Conservation (phyloP, 1,140 invertebrate species). For the Hypothenemus hampei region DNA sequence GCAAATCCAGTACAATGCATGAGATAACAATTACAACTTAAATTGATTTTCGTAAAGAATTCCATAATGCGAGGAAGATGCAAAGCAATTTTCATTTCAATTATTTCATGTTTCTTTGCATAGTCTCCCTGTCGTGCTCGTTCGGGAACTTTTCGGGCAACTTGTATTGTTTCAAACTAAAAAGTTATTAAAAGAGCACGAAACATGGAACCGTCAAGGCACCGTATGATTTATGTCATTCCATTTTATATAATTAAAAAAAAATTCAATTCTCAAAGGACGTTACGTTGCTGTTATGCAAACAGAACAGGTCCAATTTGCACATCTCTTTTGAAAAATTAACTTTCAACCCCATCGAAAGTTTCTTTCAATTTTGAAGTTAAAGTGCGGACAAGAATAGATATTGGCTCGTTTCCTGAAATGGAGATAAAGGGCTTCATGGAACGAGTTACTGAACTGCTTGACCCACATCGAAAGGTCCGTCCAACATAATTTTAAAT, state of each 20-base stretch:
- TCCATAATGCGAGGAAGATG: neutral
- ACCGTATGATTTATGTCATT: too few relatives aligned
- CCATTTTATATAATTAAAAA: neutral
- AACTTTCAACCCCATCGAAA: slow-evolving; percentile 14
- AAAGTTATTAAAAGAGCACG: neutral
- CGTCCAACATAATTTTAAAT: neutral
- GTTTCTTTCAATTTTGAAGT: slow-evolving; percentile 23
- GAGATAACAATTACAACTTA: slow-evolving; percentile 19
- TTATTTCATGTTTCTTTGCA: too few relatives aligned
- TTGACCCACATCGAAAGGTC: slow-evolving; percentile 7
- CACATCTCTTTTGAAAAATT: slow-evolving; percentile 20
- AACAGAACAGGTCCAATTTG: slow-evolving; percentile 18
- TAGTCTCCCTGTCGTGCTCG: too few relatives aligned
- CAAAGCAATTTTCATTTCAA: slow-evolving; percentile 14
- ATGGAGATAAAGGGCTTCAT: slow-evolving; percentile 10
- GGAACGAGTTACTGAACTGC: slow-evolving; percentile 5
- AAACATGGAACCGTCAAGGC: too few relatives aligned
- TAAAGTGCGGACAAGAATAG: slow-evolving; percentile 18
- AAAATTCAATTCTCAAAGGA: neutral
- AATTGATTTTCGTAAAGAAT: slow-evolving; percentile 17
- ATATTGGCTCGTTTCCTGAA: slow-evolving; percentile 20
- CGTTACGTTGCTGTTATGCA: slow-evolving; percentile 7
- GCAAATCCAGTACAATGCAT: slow-evolving; percentile 19
- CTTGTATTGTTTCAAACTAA: too few relatives aligned
- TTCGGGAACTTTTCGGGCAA: too few relatives aligned